Evolutionary conservation across 2,113 vertebrate species (phyloP).

Genomic region (Sinosuthora webbiana): DNA sequence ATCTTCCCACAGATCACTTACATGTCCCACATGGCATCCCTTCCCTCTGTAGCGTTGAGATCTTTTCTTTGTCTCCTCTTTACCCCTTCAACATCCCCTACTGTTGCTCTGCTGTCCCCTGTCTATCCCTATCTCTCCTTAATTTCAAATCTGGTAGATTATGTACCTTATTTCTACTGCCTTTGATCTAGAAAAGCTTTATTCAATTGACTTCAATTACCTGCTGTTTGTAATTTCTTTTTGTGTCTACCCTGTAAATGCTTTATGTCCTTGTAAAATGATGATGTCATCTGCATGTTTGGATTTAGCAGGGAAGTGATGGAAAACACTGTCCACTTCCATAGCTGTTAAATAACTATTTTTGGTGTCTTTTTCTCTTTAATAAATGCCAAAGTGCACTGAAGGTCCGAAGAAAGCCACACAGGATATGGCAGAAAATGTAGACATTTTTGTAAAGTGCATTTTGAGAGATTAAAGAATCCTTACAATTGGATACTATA

Average conservation of each 20-base stretch:
- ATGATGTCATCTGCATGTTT: background rate
- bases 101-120: background rate
- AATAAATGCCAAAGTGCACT: background rate
- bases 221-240: background rate
- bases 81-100: background rate
- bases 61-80: background rate
- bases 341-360: background rate
- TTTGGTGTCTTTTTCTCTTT: background rate
- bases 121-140: background rate
- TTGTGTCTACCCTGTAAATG: background rate
- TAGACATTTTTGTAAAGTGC: background rate
- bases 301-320: background rate
- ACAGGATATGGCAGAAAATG: background rate
- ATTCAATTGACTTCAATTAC: background rate
- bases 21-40: fast-evolving
- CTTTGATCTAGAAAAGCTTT: background rate
- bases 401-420: background rate
- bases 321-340: background rate
- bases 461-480: background rate
- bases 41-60: background rate
- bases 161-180: background rate
- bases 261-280: background rate
- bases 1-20: background rate
- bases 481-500: background rate
- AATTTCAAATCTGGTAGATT: background rate